Conservation (phyloP, 2,113 vertebrate genomes). For the Cichladusa arquata region DNA sequence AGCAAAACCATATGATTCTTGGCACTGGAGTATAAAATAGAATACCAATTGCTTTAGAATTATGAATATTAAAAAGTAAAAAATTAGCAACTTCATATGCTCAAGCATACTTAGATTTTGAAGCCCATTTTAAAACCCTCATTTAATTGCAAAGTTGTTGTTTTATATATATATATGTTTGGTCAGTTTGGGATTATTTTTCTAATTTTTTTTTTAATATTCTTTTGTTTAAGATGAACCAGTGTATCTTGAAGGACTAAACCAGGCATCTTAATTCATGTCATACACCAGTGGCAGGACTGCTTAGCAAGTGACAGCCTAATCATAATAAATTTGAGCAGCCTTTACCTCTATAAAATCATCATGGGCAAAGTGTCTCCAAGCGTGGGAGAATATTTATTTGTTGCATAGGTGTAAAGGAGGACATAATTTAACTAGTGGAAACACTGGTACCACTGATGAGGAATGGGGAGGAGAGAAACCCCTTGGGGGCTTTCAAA, state of each 20-base stretch:
- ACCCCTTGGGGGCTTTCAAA: background rate
- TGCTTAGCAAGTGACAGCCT: background rate
- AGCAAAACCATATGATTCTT: background rate
- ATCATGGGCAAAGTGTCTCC: background rate
- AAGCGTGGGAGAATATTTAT: background rate
- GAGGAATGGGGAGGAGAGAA: background rate
- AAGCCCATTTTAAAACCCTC: background rate
- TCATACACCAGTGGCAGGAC: background rate
- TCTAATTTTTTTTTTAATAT: background rate
- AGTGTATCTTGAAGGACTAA: background rate
- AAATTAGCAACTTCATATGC: background rate
- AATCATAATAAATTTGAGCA: background rate
- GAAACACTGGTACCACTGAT: background rate
- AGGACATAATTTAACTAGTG: background rate
- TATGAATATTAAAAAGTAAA: background rate
- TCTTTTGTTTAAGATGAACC: background rate
- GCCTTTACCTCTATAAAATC: background rate
- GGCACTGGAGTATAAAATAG: background rate
- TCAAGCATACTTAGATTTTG: background rate
- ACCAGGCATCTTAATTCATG: background rate
- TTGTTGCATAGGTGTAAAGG: background rate
- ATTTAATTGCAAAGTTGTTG: background rate
- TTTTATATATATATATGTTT: background rate
- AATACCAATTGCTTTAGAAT: background rate
- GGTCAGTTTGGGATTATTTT: background rate